phyloP scores from a whole-genome alignment of 2,797 vertebrate genomes.

The Bovichtus diacanthus region DNA sequence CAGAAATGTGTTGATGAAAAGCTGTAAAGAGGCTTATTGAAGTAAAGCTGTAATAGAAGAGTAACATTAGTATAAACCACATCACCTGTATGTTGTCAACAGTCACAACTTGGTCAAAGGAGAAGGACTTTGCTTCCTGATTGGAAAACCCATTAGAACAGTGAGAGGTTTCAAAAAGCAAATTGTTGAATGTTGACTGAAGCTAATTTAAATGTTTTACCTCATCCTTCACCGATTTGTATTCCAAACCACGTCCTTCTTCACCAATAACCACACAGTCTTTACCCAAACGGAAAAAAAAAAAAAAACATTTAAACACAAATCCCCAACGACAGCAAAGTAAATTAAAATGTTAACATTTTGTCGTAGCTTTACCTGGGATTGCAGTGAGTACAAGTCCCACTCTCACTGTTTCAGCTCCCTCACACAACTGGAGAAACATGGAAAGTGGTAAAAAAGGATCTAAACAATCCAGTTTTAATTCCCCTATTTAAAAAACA shows the following conservation, averaged over 20 bases:
- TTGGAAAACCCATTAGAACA: conserved; percentile 28
- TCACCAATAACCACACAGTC: conserved; percentile 51
- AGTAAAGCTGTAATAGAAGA: background rate
- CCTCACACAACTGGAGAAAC: conserved; percentile 47
- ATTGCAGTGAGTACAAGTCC: conserved; percentile 64
- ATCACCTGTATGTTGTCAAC: conserved; percentile 83
- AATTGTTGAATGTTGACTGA: conserved; percentile 1
- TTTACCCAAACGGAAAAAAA: conserved; percentile 21
- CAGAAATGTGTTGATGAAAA: background rate
- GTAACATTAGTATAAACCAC: background rate
- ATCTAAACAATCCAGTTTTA: background rate
- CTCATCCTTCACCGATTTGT: conserved; percentile 64
- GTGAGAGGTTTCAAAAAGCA: background rate
- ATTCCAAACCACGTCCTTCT: conserved; percentile 73
- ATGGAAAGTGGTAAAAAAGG: background rate
- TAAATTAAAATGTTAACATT: background rate
- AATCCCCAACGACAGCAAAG: background rate
- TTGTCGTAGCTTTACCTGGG: conserved; percentile 60
- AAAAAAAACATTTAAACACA: background rate
- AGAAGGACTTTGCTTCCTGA: conserved; percentile 72
- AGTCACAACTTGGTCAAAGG: conserved; percentile 82
- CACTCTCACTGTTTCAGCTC: conserved; percentile 63
- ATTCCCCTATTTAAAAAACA: background rate
- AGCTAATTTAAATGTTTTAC: conserved; percentile 51
- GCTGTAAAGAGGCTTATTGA: background rate